These are phyloP conservation scores for Hipposideros armiger DNA, from an alignment of 2,113 vertebrate species.

Conservation along the genomic window DNA sequence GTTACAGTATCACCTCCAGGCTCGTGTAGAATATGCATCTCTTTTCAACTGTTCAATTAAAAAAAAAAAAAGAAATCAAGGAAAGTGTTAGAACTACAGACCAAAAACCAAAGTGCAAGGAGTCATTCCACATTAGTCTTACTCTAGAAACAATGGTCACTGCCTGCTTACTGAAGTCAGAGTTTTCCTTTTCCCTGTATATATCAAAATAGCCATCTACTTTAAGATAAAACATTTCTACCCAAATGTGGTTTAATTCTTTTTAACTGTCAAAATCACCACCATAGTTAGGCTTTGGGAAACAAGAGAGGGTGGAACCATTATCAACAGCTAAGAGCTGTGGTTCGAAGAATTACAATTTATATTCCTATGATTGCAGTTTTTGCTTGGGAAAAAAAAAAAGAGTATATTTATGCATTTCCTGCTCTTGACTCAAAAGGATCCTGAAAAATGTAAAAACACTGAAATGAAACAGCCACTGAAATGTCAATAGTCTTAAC, in stretches of 20 bases:
- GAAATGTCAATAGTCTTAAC: conserved; percentile 19
- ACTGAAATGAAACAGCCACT: neutral
- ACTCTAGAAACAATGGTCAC: conserved; percentile 45
- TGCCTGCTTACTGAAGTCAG: conserved; percentile 23
- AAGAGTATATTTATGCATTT: neutral
- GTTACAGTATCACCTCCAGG: conserved; percentile 66
- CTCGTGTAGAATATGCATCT: conserved; percentile 21
- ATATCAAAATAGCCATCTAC: neutral
- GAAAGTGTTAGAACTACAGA: conserved; percentile 61
- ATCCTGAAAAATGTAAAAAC: conserved; percentile 42
- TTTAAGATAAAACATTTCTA: conserved; percentile 37
- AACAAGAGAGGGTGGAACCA: neutral
- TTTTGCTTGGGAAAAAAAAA: neutral
- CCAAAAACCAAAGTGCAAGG: conserved; percentile 12
- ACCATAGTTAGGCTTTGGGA: neutral
- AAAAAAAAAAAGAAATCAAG: conserved; percentile 49
- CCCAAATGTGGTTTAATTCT: neutral
- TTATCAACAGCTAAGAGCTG: neutral
- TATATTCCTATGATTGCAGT: conserved; percentile 41
- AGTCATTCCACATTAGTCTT: neutral
- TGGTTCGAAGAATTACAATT: conserved; percentile 19
- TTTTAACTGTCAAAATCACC: conserved; percentile 46
- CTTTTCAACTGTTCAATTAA: conserved; percentile 69
- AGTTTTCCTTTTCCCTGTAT: neutral
- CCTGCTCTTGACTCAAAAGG: conserved; percentile 25